Conservation (phyloP, 2,113 vertebrate species). For the Corydoras sp. region DNA sequence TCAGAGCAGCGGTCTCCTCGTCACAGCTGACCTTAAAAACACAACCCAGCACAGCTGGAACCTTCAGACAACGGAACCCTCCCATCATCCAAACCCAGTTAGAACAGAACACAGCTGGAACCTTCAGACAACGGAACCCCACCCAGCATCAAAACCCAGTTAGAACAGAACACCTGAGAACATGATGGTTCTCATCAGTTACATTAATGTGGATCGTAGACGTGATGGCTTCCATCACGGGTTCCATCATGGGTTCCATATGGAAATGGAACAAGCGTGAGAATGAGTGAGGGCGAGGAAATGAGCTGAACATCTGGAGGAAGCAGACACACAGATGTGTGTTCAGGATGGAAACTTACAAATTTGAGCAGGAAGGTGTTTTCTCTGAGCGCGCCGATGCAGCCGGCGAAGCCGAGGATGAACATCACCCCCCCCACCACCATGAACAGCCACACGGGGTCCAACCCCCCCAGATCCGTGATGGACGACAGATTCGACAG, state of each 20-base stretch:
- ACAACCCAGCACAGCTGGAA: too few relatives aligned
- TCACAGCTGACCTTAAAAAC: too few relatives aligned
- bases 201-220: constrained; percentile 10
- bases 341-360: constrained; percentile 61
- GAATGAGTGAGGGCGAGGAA: constrained; percentile 7
- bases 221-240: background rate
- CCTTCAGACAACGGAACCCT: too few relatives aligned
- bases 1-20: too few relatives aligned
- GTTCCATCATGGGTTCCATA: constrained; percentile 8
- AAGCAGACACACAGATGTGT: constrained; percentile 24
- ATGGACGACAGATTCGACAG: constrained; percentile 85
- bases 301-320: constrained; percentile 19
- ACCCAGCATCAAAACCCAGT: too few relatives aligned
- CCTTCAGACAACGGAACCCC: too few relatives aligned
- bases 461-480: constrained; percentile 85
- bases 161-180: too few relatives aligned
- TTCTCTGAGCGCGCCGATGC: constrained; percentile 84
- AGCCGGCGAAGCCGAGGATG: constrained; percentile 84
- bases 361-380: constrained; percentile 89
- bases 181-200: too few relatives aligned
- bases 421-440: constrained; percentile 87
- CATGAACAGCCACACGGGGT: constrained; percentile 89
- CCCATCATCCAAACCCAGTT: too few relatives aligned
- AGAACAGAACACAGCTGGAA: too few relatives aligned
- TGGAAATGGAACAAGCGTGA: constrained; percentile 19